Base-by-base conservation (phyloP, 2,113 vertebrate species). In the Grus americana region DNA sequence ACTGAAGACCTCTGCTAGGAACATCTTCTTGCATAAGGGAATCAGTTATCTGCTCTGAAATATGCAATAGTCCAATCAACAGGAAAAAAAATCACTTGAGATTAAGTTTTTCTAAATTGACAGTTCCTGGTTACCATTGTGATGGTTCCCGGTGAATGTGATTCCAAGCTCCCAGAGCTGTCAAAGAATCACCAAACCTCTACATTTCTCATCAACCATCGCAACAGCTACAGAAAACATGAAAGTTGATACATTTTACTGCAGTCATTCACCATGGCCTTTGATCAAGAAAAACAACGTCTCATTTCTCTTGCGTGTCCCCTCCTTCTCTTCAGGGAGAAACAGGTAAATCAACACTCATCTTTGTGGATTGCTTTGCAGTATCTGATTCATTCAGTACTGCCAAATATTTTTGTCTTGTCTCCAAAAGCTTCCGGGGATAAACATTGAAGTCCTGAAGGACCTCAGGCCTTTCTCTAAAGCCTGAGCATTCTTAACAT, bases 401-500 rank as follows among this genome's bases (percentile, higher is more conserved):
- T 76, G 83, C 66, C 91, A 95, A 92, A 87, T 84, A 94, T 57
- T 92, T 95, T 62, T 95, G 86, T 95, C 70, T 49, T 72, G n/a
- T 79, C 91, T 95, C 92, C 95, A 97, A 92, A 84, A 89, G 47
- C 78, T 96, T 66, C 70, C 4, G 20, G 78, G 73, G 70, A 61
- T 68, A 85, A 90, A 87, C 1, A 2, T 24, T 92, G 2, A 81
- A 90, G 62, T 68, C 87, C 80, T 76, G 84, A 76, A 93, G 86
- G 50, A 92, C 91, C 92, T 89, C 54, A 36, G 84, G 80, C 49
- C 62, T 70, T 97, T 96, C 71, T 68, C 17, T 1, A 87, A 68
- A 76, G 58, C 59, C 62, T 73, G 78, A 91, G 78, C 95, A 97
- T 96, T 97, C 95, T 85, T 89, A 73, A 86, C 91, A 92, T 96